Percentiles rank a stretch among this genome's conserved stretches.
Evolutionary conservation across 2,888 invertebrate genomes (phyloP).

Genomic region (Ochropleura leucogaster): DNA sequence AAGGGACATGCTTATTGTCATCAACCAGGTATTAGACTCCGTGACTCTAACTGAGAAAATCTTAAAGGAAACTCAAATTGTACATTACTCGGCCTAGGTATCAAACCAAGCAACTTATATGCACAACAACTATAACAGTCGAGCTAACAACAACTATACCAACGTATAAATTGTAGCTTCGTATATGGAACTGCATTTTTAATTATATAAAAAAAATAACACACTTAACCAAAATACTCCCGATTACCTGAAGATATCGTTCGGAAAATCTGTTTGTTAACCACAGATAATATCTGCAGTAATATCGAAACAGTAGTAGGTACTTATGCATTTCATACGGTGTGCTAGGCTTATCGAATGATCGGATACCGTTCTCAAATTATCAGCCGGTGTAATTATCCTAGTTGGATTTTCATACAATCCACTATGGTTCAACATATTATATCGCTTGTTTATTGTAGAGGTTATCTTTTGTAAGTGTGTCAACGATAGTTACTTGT

Average conservation of each 20-base stretch:
- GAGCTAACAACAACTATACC: neutral
- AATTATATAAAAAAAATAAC: neutral
- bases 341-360: constrained; percentile 28
- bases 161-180: neutral
- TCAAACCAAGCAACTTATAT: neutral
- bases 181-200: too few relatives aligned
- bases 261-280: constrained; percentile 19
- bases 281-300: constrained; percentile 24
- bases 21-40: neutral
- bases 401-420: constrained; percentile 20
- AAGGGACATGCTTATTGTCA: neutral
- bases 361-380: constrained; percentile 41
- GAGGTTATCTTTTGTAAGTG: neutral
- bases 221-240: constrained; percentile 12
- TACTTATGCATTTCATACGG: constrained; percentile 38
- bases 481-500: neutral
- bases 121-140: too few relatives aligned
- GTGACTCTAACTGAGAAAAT: neutral
- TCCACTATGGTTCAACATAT: neutral
- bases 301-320: constrained; percentile 39
- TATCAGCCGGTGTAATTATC: constrained; percentile 26
- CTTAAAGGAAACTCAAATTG: neutral
- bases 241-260: neutral
- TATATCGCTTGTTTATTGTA: neutral
- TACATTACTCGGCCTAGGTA: neutral